phyloP scores from a whole-genome alignment of 2,113 vertebrate genomes.

The Myocastor coypus region DNA sequence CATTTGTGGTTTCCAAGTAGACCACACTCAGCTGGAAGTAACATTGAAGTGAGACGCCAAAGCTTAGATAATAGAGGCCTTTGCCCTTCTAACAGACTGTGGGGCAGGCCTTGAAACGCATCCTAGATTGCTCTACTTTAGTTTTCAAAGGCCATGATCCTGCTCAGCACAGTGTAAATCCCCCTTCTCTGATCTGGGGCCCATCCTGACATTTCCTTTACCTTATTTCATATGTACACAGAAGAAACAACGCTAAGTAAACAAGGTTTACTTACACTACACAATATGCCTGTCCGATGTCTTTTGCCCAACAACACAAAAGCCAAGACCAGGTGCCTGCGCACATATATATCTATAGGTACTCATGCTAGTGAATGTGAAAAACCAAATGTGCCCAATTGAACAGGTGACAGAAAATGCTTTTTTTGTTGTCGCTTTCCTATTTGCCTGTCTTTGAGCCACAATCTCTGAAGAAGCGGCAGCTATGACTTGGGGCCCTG shows the following conservation, averaged over 20 bases:
- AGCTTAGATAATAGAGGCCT: slow-evolving; percentile 41
- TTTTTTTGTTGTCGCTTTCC: background rate
- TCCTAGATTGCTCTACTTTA: slow-evolving; percentile 29
- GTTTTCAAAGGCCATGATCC: background rate
- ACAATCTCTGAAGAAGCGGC: background rate
- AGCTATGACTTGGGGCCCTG: background rate
- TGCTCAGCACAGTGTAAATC: background rate
- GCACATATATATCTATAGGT: background rate
- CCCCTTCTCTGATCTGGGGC: background rate
- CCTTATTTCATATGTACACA: background rate
- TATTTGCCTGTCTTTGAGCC: background rate
- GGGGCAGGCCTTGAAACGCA: background rate
- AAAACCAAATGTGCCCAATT: background rate
- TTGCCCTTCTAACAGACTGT: background rate
- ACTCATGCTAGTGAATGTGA: background rate
- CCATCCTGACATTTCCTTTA: background rate
- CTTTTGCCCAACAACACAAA: background rate
- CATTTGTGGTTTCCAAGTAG: slow-evolving; percentile 31
- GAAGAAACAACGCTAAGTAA: background rate
- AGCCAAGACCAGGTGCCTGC: background rate
- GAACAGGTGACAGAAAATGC: background rate
- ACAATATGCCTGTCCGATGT: background rate
- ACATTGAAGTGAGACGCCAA: background rate
- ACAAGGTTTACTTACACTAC: background rate
- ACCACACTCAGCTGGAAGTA: slow-evolving; percentile 14